Percentiles rank a stretch among this genome's conserved stretches.
phyloP scores from a whole-genome alignment of 2,797 vertebrate genomes.

The Myoxocephalus aenaeus region DNA sequence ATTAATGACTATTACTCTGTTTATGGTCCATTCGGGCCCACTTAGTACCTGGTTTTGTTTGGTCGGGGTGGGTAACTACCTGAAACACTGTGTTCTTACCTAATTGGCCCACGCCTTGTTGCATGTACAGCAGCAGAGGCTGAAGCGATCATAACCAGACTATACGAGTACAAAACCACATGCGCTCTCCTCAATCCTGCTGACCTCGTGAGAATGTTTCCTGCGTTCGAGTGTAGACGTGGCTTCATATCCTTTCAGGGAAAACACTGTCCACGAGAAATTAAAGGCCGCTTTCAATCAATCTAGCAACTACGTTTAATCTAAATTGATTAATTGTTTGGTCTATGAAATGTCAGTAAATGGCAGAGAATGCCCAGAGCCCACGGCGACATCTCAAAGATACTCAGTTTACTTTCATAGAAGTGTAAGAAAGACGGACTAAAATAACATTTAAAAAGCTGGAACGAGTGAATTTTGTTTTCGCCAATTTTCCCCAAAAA shows the following conservation, averaged over 20 bases:
- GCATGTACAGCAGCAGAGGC: constrained; percentile 21
- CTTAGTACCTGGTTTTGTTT: constrained; percentile 55
- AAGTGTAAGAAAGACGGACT: background rate
- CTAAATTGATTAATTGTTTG: background rate
- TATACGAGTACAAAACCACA: background rate
- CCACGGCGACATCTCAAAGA: background rate
- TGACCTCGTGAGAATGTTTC: background rate
- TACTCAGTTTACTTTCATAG: background rate
- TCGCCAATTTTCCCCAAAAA: background rate
- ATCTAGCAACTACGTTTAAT: background rate
- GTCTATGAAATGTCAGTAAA: background rate
- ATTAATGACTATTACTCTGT: constrained; percentile 62
- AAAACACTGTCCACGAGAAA: background rate
- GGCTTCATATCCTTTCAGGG: background rate
- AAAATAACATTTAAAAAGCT: background rate
- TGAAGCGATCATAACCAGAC: background rate
- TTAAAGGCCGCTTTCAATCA: background rate
- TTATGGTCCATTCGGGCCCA: constrained; percentile 68
- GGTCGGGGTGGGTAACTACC: constrained; percentile 43
- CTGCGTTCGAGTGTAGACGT: constrained; percentile 5
- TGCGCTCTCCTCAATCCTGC: background rate
- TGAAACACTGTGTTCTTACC: constrained; percentile 51
- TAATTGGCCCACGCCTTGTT: constrained; percentile 49
- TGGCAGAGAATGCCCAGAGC: background rate
- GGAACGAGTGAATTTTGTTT: background rate